Evolutionary conservation across 1,140 invertebrate species (phyloP).

Genomic region (Drosophila chauvacae): DNA sequence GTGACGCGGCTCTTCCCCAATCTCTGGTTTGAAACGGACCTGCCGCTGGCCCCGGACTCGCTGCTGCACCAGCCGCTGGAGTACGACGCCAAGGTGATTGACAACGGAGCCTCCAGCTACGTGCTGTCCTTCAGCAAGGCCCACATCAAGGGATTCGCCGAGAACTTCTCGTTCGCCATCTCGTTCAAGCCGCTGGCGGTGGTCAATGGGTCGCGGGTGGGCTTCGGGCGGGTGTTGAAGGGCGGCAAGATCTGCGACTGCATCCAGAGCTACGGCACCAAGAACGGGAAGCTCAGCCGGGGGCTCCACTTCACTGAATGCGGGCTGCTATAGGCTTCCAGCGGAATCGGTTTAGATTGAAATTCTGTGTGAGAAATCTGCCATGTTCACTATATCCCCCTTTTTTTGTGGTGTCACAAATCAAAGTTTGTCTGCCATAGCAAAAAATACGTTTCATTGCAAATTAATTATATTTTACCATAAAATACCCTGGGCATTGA

Average conservation of each 20-base stretch:
- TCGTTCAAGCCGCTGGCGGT: conserved; percentile 73
- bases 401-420: not conserved
- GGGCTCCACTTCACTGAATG: conserved; percentile 56
- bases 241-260: conserved; percentile 68
- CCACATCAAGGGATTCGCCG: conserved; percentile 50
- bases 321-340: conserved; percentile 44
- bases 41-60: conserved; percentile 30
- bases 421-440: not conserved
- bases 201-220: conserved; percentile 68
- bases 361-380: conserved; percentile 38
- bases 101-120: conserved; percentile 54
- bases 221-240: conserved; percentile 62
- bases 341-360: not conserved
- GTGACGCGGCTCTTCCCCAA: conserved; percentile 63
- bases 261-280: conserved; percentile 72
- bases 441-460: no score
- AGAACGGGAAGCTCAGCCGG: conserved; percentile 72
- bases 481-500: not conserved
- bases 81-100: conserved; percentile 68
- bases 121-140: conserved; percentile 70
- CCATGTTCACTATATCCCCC: not conserved
- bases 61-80: conserved; percentile 50
- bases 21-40: conserved; percentile 72
- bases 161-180: conserved; percentile 58
- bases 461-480: conserved; percentile 2